A percentile compares a stretch with the other conserved stretches of the same genome.
Evolutionary conservation across 2,113 vertebrate species (phyloP).

Genomic region (Symphodus melops): DNA sequence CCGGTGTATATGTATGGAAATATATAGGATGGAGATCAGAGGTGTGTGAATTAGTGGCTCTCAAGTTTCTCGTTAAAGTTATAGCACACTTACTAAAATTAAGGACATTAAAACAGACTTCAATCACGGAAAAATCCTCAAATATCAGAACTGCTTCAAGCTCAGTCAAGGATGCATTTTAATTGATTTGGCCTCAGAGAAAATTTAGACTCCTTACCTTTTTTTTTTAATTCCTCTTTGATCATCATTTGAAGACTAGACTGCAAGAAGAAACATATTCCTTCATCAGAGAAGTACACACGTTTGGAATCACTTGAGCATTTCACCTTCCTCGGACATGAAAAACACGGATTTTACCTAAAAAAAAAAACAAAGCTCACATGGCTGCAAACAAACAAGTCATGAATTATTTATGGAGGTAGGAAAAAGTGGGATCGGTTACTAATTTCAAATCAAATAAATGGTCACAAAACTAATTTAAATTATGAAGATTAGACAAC

Average conservation of each 20-base stretch:
- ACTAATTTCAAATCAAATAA: constrained; percentile 46
- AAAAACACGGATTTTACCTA: constrained; percentile 1
- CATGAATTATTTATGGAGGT: constrained; percentile 23
- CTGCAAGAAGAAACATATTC: neutral
- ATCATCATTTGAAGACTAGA: constrained; percentile 7
- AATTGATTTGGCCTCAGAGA: neutral
- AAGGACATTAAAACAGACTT: constrained; percentile 42
- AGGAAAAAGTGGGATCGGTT: constrained; percentile 35
- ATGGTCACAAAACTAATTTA: constrained; percentile 47
- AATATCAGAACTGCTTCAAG: constrained; percentile 21
- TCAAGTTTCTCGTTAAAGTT: constrained; percentile 49
- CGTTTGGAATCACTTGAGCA: neutral
- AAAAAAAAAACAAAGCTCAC: neutral
- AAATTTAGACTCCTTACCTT: neutral
- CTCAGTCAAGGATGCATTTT: neutral
- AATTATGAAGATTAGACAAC: constrained; percentile 41
- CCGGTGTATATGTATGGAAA: constrained; percentile 13
- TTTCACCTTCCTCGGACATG: neutral
- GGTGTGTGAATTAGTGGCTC: constrained; percentile 49
- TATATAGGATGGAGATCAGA: constrained; percentile 18
- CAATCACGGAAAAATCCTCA: constrained; percentile 19
- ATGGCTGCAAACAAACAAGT: constrained; percentile 1
- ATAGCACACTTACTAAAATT: constrained; percentile 59
- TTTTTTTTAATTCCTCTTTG: neutral
- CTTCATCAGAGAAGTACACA: constrained; percentile 3